Evolutionary conservation across 2,113 vertebrate genomes (phyloP).

Genomic region (Baryphthengus martii): DNA sequence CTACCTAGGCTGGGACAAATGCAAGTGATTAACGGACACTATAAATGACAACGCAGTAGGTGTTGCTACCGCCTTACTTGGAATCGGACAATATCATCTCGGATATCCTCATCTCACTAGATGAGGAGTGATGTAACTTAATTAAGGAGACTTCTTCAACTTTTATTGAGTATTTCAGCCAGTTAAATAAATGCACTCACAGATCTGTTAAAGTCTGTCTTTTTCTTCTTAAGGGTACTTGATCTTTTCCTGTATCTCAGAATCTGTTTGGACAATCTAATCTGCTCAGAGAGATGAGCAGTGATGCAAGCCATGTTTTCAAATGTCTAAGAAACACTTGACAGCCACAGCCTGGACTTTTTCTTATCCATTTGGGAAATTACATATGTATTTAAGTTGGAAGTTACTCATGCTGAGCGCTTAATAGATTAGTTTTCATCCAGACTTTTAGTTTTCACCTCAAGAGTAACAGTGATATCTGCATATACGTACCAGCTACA

Average conservation of each 20-base stretch:
- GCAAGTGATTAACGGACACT: background rate
- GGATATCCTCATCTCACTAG: background rate
- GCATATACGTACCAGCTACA: background rate
- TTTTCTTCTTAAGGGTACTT: background rate
- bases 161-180: slow-evolving; percentile 19
- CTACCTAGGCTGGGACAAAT: background rate
- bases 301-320: background rate
- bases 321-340: background rate
- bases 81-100: background rate
- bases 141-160: slow-evolving; percentile 2
- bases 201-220: background rate
- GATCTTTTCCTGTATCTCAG: background rate
- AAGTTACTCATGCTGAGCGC: background rate
- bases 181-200: slow-evolving; percentile 8
- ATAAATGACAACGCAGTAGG: background rate
- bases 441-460: background rate
- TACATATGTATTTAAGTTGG: background rate
- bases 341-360: background rate
- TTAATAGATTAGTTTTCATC: background rate
- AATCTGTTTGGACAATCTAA: background rate
- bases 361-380: background rate
- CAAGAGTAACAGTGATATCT: background rate
- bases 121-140: background rate
- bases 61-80: background rate
- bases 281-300: background rate